These are phyloP conservation scores for Oligia latruncula DNA, from an alignment of 2,888 invertebrate genomes.

Conservation along the genomic window DNA sequence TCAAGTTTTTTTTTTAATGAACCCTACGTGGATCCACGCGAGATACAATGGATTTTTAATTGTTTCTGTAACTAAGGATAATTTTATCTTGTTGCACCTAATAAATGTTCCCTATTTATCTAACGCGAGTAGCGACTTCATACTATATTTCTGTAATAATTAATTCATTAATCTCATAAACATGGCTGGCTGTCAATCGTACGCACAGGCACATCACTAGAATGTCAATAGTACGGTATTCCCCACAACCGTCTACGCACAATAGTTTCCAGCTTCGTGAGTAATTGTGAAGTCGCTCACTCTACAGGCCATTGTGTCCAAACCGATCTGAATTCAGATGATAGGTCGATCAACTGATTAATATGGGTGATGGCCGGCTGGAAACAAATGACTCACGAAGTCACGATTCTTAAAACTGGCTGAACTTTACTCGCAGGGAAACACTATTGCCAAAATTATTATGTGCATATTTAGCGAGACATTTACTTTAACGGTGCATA, in stretches of 20 bases:
- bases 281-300: constrained; percentile 54
- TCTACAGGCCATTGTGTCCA: constrained; percentile 46
- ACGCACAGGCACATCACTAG: constrained; percentile 70
- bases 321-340: constrained; percentile 53
- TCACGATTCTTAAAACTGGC: constrained; percentile 35
- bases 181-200: constrained; percentile 42
- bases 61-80: not conserved
- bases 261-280: constrained; percentile 63
- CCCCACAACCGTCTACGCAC: constrained; percentile 72
- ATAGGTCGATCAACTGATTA: constrained; percentile 18
- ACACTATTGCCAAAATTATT: constrained; percentile 26
- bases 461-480: constrained; percentile 13
- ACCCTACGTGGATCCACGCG: no score
- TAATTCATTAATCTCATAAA: constrained; percentile 48
- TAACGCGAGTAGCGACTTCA: not conserved
- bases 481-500: constrained; percentile 4
- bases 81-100: not conserved
- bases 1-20: not conserved
- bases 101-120: not conserved
- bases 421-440: constrained; percentile 12
- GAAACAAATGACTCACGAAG: constrained; percentile 35
- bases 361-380: constrained; percentile 19
- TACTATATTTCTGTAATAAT: constrained; percentile 25
- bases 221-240: constrained; percentile 84
- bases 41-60: no score